Evolutionary conservation across 2,888 invertebrate species (phyloP).

Genomic region (Maniola hyperantus): DNA sequence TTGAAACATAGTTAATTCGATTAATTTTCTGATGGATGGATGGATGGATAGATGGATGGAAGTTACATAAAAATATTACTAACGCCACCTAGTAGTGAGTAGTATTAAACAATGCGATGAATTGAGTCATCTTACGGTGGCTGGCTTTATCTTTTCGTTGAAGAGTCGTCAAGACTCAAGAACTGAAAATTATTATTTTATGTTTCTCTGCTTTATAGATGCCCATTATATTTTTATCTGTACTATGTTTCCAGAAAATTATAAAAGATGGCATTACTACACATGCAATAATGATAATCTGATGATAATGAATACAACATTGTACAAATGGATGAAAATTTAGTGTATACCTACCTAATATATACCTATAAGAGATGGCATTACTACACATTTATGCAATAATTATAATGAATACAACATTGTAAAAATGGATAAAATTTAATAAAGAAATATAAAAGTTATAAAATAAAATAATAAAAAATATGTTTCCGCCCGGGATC

Average conservation of each 20-base stretch:
- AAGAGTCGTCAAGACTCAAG: background rate
- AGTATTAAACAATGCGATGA: background rate
- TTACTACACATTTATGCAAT: too few relatives aligned
- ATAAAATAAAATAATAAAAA: background rate
- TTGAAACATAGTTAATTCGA: too few relatives aligned
- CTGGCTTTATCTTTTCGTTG: background rate
- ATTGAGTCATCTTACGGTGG: background rate
- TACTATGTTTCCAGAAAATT: too few relatives aligned
- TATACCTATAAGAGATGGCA: slow-evolving; percentile 3
- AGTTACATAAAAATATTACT: background rate
- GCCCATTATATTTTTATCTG: too few relatives aligned
- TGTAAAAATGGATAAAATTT: too few relatives aligned
- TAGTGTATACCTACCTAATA: too few relatives aligned
- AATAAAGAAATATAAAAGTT: background rate
- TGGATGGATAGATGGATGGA: too few relatives aligned
- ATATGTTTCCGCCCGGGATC: slow-evolving; percentile 92
- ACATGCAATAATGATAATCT: background rate
- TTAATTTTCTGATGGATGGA: too few relatives aligned
- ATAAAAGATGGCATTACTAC: background rate
- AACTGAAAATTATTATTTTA: too few relatives aligned
- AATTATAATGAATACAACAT: background rate
- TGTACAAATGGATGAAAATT: too few relatives aligned
- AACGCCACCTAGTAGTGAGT: background rate
- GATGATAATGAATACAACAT: background rate
- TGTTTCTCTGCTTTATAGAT: background rate